A percentile compares a stretch with the other conserved stretches of the same genome.
Conservation (phyloP, 2,888 invertebrate genomes). For the Sabellastarte sp. region DNA sequence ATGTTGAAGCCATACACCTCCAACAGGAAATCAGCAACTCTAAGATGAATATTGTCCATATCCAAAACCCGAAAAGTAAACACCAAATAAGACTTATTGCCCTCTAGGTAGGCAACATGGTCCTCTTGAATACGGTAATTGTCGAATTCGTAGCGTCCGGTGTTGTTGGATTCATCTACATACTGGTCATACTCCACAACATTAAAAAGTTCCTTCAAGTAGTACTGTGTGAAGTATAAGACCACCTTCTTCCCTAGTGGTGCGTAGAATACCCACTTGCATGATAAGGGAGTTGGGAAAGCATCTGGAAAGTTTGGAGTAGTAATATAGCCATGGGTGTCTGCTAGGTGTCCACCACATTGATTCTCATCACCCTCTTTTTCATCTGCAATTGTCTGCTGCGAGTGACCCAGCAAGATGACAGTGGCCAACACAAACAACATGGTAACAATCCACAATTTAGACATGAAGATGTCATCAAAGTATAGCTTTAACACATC, state of each 20-base stretch:
- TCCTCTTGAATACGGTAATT: no score
- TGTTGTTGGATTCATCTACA: slow-evolving; percentile 30
- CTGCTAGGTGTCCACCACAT: no score
- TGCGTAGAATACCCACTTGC: slow-evolving; percentile 86
- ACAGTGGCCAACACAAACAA: not conserved
- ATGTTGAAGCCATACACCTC: slow-evolving; percentile 90
- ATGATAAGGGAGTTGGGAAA: slow-evolving; percentile 79
- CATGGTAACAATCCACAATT: no score
- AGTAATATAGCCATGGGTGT: slow-evolving; percentile 62
- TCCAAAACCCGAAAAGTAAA: slow-evolving; percentile 73
- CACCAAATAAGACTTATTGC: slow-evolving; percentile 72
- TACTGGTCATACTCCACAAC: slow-evolving; percentile 49
- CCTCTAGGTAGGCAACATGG: slow-evolving; percentile 46
- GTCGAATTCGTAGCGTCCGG: slow-evolving; percentile 39
- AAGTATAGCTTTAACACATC: no score
- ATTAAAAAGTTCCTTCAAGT: slow-evolving; percentile 63
- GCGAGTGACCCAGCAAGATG: not conserved
- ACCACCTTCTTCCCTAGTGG: slow-evolving; percentile 67
- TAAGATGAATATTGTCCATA: slow-evolving; percentile 69
- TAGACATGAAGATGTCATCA: no score
- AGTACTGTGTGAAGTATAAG: slow-evolving; percentile 84
- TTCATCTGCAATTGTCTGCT: no score
- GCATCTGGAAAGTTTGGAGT: slow-evolving; percentile 82
- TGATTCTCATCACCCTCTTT: no score
- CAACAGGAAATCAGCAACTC: slow-evolving; percentile 77